A percentile compares a stretch with the other conserved stretches of the same genome.
Evolutionary conservation across 2,888 invertebrate genomes (phyloP).

Genomic region (Polydrusus pterygomalis): DNA sequence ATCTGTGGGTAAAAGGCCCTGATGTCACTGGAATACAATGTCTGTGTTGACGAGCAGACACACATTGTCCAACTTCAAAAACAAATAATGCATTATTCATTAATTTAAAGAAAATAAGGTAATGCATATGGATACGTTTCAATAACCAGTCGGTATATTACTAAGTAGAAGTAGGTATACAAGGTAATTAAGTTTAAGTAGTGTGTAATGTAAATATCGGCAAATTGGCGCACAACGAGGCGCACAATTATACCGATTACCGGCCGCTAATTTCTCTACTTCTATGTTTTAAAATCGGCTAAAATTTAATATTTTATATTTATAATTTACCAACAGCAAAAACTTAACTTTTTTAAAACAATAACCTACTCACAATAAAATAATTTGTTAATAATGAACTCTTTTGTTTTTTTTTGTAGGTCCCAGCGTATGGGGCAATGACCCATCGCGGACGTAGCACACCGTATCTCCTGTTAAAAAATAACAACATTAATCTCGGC

Average conservation of each 20-base stretch:
- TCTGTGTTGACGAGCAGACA: slow-evolving; percentile 39
- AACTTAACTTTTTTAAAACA: background rate
- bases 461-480: slow-evolving; percentile 41
- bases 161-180: too few species aligned
- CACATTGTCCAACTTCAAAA: slow-evolving; percentile 28
- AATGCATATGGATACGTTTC: background rate
- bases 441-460: slow-evolving; percentile 27
- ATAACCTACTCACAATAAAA: background rate
- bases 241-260: too few species aligned
- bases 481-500: slow-evolving; percentile 20
- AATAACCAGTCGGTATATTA: background rate
- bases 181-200: background rate
- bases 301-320: too few species aligned
- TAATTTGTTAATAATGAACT: slow-evolving; percentile 25
- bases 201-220: too few species aligned
- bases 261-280: too few species aligned
- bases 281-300: too few species aligned
- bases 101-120: slow-evolving; percentile 14
- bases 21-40: slow-evolving; percentile 40
- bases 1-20: slow-evolving; percentile 40
- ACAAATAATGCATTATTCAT: slow-evolving; percentile 39
- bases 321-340: background rate
- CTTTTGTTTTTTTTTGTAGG: slow-evolving; percentile 22
- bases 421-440: slow-evolving; percentile 7
- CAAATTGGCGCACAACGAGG: too few species aligned